Conservation (phyloP, 2,888 invertebrate genomes). For the Drosophila rellima region DNA sequence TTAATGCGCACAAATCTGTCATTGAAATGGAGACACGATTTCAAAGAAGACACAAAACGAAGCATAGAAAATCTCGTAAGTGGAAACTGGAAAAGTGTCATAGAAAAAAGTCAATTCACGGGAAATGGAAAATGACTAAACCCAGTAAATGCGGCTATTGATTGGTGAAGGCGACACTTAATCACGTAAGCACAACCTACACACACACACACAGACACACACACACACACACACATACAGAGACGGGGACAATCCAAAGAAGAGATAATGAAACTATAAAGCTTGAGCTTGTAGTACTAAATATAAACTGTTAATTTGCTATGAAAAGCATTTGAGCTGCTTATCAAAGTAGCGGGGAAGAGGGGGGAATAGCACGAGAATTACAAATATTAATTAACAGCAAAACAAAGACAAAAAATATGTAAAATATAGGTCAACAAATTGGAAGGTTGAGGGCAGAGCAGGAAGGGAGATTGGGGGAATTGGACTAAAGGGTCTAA, state of each 20-base stretch:
- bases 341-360: conserved; percentile 40
- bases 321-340: conserved; percentile 35
- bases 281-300: conserved; percentile 24
- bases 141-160: conserved; percentile 44
- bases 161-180: conserved; percentile 55
- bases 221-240: too few species aligned
- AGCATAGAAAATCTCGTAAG: conserved; percentile 16
- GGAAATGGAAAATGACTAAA: conserved; percentile 49
- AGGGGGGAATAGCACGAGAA: conserved; percentile 36
- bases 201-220: conserved; percentile 14
- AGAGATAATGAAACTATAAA: conserved; percentile 48
- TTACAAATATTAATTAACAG: conserved; percentile 69
- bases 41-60: conserved; percentile 12
- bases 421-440: conserved; percentile 58
- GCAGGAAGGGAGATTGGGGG: background rate
- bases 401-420: conserved; percentile 34
- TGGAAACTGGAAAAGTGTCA: conserved; percentile 62
- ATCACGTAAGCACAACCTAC: conserved; percentile 61
- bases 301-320: conserved; percentile 53
- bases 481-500: conserved; percentile 29
- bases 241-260: conserved; percentile 27
- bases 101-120: conserved; percentile 38
- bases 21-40: conserved; percentile 29
- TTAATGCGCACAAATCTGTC: conserved; percentile 15
- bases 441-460: conserved; percentile 2